Percentiles rank a stretch among this genome's conserved stretches.
Conservation (phyloP, 2,888 invertebrate species). For the Hoplodrina ambigua region DNA sequence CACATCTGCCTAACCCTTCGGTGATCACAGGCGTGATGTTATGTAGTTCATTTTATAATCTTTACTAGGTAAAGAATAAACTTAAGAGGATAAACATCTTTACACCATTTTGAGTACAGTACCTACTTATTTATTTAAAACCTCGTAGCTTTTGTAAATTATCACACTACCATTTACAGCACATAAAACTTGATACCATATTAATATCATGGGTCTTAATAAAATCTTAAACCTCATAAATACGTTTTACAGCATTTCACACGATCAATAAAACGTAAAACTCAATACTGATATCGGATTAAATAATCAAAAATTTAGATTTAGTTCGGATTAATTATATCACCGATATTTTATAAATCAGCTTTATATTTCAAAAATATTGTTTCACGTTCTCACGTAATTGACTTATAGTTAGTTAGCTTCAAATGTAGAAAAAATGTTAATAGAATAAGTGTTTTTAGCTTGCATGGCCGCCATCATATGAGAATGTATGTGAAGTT, state of each 20-base stretch:
- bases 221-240: conserved; percentile 27
- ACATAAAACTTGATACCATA: conserved; percentile 35
- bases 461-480: conserved; percentile 25
- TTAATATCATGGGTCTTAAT: conserved; percentile 14
- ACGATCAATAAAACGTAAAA: conserved; percentile 59
- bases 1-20: no score
- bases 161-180: conserved; percentile 30
- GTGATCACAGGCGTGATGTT: no score
- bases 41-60: no score
- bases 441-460: conserved; percentile 21
- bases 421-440: neutral
- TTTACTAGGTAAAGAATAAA: no score
- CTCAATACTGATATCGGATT: conserved; percentile 50
- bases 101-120: no score
- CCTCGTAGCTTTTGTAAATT: neutral
- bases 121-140: neutral
- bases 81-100: no score
- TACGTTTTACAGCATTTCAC: conserved; percentile 20
- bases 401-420: neutral
- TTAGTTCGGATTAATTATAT: conserved; percentile 18
- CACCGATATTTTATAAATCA: conserved; percentile 25
- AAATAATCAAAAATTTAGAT: conserved; percentile 36
- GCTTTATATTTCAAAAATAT: conserved; percentile 7
- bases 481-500: conserved; percentile 40
- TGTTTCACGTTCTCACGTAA: conserved; percentile 8